A percentile compares a stretch with the other conserved stretches of the same genome.
phyloP scores from a whole-genome alignment of 2,113 vertebrate species.

The Orycteropus afer region DNA sequence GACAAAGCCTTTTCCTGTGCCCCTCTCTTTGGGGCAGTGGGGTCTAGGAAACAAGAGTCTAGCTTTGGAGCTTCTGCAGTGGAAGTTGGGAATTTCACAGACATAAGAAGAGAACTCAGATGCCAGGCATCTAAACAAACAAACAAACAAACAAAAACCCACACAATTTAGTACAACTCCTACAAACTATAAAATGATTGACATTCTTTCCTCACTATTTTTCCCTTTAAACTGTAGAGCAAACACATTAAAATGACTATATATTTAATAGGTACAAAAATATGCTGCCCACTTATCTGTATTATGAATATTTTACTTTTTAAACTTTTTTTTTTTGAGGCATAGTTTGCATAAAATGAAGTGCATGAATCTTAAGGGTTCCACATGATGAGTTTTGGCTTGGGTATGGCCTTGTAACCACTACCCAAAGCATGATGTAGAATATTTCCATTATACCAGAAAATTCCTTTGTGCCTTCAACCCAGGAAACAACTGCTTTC shows the following conservation, averaged over 20 bases:
- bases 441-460: not conserved
- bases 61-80: not conserved
- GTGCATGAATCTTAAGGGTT: not conserved
- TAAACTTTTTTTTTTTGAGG: no score
- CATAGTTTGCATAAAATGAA: not conserved
- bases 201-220: not conserved
- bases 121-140: not conserved
- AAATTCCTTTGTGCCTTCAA: not conserved
- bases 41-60: not conserved
- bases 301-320: not conserved
- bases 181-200: not conserved
- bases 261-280: not conserved
- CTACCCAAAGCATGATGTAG: no score
- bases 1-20: not conserved
- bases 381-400: not conserved
- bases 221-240: constrained; percentile 22
- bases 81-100: not conserved
- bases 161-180: not conserved
- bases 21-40: not conserved
- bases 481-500: not conserved
- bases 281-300: not conserved
- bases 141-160: not conserved
- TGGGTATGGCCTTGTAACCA: not conserved
- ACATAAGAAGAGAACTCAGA: not conserved
- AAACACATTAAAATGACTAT: not conserved